Conservation (phyloP, 2,797 vertebrate species). For the Pangasius mekongensis region DNA sequence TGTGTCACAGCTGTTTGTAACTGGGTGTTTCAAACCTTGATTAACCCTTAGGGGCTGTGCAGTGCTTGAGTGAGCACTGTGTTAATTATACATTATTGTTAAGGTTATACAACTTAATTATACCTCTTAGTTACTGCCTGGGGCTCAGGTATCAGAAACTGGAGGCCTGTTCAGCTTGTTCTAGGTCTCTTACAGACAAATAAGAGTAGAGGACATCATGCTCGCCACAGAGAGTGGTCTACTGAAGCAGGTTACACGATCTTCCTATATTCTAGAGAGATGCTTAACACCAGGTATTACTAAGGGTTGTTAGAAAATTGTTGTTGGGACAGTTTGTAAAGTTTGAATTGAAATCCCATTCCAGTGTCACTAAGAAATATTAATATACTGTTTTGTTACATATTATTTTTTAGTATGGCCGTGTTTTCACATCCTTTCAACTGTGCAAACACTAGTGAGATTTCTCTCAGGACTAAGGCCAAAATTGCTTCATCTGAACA, state of each 20-base stretch:
- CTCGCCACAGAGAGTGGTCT: background rate
- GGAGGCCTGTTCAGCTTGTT: constrained; percentile 16
- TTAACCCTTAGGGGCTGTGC: constrained; percentile 25
- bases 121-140: constrained; percentile 31
- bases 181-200: constrained; percentile 15
- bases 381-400: background rate
- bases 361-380: background rate
- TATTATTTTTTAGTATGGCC: background rate
- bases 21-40: constrained; percentile 14
- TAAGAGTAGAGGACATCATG: constrained; percentile 14
- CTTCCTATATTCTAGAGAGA: constrained; percentile 12
- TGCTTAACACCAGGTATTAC: background rate
- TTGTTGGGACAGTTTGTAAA: background rate
- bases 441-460: background rate
- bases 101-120: constrained; percentile 48
- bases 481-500: background rate
- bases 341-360: background rate
- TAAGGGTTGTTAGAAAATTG: background rate
- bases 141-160: constrained; percentile 36
- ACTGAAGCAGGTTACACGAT: constrained; percentile 12
- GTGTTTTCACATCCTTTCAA: background rate
- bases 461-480: background rate
- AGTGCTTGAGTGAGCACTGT: constrained; percentile 39
- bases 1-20: constrained; percentile 34
- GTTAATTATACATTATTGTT: constrained; percentile 49